Evolutionary conservation across 2,113 vertebrate genomes (phyloP).

Genomic region (Stegastes partitus): DNA sequence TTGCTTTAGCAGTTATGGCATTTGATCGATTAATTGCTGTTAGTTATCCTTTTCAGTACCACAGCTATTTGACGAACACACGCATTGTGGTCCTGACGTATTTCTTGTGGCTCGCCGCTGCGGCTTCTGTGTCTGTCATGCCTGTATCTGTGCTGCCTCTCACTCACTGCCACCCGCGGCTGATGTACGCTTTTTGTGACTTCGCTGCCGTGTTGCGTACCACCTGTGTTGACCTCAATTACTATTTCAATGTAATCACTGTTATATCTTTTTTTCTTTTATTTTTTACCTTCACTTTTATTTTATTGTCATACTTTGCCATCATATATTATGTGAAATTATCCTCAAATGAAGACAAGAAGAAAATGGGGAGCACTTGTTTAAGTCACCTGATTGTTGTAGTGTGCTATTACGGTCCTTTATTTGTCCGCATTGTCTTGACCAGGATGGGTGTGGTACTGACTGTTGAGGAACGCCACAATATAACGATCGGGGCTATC

Average conservation of each 20-base stretch:
- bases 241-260: constrained; percentile 49
- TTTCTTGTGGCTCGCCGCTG: constrained; percentile 44
- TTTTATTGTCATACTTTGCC: constrained; percentile 45
- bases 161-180: constrained; percentile 40
- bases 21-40: constrained; percentile 62
- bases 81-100: constrained; percentile 24
- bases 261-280: constrained; percentile 35
- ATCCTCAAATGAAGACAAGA: constrained; percentile 29
- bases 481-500: constrained; percentile 29
- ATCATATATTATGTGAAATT: constrained; percentile 41
- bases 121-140: constrained; percentile 1
- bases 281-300: constrained; percentile 56
- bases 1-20: constrained; percentile 61
- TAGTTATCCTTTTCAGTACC: constrained; percentile 54
- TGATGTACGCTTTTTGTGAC: constrained; percentile 60
- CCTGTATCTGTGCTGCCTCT: constrained; percentile 32
- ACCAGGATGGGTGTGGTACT: constrained; percentile 59
- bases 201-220: constrained; percentile 41
- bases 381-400: constrained; percentile 66
- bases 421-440: constrained; percentile 37
- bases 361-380: constrained; percentile 59
- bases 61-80: constrained; percentile 45
- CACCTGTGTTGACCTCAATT: constrained; percentile 51
- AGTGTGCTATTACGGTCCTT: constrained; percentile 49
- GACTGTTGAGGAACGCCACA: constrained; percentile 28